phyloP scores from a whole-genome alignment of 2,797 vertebrate genomes.

The Squalus acanthias region DNA sequence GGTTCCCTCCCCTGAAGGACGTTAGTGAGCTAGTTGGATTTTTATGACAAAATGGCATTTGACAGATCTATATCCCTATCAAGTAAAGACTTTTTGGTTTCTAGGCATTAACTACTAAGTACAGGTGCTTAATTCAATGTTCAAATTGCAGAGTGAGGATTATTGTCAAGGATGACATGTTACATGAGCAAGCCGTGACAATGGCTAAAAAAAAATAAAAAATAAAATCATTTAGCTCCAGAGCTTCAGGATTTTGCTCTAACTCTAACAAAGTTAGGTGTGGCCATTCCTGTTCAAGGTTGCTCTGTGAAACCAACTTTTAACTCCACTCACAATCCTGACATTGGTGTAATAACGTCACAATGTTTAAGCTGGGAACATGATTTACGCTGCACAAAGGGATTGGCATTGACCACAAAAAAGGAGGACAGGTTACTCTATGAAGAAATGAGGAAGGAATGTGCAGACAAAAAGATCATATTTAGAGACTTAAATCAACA shows the following conservation, averaged over 20 bases:
- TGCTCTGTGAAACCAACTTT: neutral
- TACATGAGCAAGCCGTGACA: neutral
- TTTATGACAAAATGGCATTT: slow-evolving; percentile 26
- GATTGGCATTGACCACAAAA: neutral
- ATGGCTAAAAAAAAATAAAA: neutral
- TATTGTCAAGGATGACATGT: slow-evolving; percentile 34
- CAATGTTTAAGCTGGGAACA: neutral
- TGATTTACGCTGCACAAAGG: neutral
- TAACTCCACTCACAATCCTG: neutral
- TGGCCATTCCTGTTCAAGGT: neutral
- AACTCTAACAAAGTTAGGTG: neutral
- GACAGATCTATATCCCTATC: slow-evolving; percentile 25
- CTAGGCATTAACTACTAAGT: slow-evolving; percentile 20
- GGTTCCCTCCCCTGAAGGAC: slow-evolving; percentile 26
- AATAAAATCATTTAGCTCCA: neutral
- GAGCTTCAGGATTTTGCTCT: neutral
- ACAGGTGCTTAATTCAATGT: slow-evolving; percentile 35
- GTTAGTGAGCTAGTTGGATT: neutral
- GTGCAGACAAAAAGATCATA: neutral
- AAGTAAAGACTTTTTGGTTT: slow-evolving; percentile 4
- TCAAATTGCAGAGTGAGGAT: slow-evolving; percentile 31
- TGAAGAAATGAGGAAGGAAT: neutral
- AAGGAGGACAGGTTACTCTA: neutral
- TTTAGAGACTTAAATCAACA: neutral
- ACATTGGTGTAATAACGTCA: neutral